These are phyloP conservation scores for Bursaphelenchus okinawaensis DNA, from an alignment of 2,888 invertebrate genomes.

Conservation along the genomic window DNA sequence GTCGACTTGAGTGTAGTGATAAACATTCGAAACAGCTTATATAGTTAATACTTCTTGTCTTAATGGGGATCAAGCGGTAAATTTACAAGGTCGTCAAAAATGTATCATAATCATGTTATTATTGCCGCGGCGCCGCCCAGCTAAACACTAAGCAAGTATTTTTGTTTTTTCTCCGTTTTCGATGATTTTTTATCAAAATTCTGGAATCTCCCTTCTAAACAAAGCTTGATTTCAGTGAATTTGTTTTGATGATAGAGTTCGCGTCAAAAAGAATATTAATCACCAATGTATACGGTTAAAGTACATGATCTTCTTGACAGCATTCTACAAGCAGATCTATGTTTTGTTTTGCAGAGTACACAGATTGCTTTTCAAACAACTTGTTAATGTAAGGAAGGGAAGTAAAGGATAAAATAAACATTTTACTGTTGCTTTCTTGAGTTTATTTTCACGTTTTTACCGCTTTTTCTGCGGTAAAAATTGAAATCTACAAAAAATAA, in stretches of 20 bases:
- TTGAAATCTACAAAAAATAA: too few species aligned
- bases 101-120: background rate
- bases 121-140: background rate
- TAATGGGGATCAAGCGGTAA: background rate
- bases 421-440: too few species aligned
- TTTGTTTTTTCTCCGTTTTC: background rate
- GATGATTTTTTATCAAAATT: background rate
- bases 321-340: too few species aligned
- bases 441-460: too few species aligned
- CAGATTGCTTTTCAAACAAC: too few species aligned
- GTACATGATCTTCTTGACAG: too few species aligned
- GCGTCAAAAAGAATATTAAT: too few species aligned
- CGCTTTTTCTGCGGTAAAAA: too few species aligned
- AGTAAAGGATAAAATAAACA: too few species aligned
- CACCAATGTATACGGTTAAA: too few species aligned
- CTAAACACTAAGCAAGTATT: background rate
- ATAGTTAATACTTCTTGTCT: background rate
- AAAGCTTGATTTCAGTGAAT: background rate
- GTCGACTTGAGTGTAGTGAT: background rate
- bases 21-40: background rate
- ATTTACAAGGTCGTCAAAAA: background rate
- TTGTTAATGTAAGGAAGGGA: too few species aligned
- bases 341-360: too few species aligned
- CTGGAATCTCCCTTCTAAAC: background rate
- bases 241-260: background rate